phyloP scores from a whole-genome alignment of 2,888 invertebrate genomes.

The Cantharis flavilabris region DNA sequence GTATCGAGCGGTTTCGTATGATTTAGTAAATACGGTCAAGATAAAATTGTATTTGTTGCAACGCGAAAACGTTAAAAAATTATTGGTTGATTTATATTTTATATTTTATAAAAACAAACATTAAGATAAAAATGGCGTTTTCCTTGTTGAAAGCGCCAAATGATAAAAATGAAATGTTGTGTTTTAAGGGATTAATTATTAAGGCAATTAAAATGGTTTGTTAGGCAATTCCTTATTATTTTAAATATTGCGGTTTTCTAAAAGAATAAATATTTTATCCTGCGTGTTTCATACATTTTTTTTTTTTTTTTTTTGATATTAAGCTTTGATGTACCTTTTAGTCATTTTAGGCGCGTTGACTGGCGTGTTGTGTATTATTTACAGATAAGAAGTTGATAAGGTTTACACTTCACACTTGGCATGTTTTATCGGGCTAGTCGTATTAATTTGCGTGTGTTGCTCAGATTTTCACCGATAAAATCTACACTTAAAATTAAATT shows the following conservation, averaged over 20 bases:
- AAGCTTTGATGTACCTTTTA: not conserved
- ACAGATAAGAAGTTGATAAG: conserved; percentile 17
- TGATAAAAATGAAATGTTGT: not conserved
- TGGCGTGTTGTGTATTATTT: conserved; percentile 15
- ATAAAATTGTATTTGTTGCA: not conserved
- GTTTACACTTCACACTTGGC: conserved; percentile 23
- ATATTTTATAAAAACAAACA: not conserved
- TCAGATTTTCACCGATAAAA: not conserved
- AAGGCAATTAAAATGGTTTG: not conserved
- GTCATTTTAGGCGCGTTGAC: conserved; percentile 8
- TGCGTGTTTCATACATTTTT: not conserved
- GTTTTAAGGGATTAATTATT: not conserved
- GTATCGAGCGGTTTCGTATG: not conserved
- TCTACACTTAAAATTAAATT: not conserved
- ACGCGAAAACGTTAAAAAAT: not conserved
- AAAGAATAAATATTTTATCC: not conserved
- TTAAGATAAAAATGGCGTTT: not conserved
- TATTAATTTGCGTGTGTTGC: conserved; percentile 6
- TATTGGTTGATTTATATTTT: not conserved
- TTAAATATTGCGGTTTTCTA: not conserved
- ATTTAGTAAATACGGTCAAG: not conserved
- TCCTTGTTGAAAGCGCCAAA: not conserved
- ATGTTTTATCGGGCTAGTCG: conserved; percentile 5
- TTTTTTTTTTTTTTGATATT: not conserved
- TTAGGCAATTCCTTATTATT: not conserved